These are phyloP conservation scores for Beroe ovata DNA, from an alignment of 37 sponge, comb jelly and placozoan genomes.

Conservation along the genomic window DNA sequence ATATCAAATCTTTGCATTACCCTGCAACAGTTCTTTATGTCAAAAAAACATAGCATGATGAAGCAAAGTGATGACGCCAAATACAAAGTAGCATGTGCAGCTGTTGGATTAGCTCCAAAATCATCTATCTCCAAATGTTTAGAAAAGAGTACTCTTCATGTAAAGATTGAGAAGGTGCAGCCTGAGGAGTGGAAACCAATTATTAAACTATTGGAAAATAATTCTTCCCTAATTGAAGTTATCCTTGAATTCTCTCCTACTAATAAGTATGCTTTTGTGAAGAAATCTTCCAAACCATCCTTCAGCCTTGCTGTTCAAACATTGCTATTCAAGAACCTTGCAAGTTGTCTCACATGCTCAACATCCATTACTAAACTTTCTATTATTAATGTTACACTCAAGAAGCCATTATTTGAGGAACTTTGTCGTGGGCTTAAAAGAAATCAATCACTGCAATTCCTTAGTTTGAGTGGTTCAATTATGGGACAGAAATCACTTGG, in stretches of 20 bases:
- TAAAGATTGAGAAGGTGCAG: constrained; percentile 40
- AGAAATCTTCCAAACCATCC: constrained; percentile 7
- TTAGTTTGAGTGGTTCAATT: constrained; percentile 8
- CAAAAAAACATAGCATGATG: no score
- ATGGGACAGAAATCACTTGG: constrained; percentile 20
- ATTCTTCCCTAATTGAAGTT: constrained; percentile 6
- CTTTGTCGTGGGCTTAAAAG: constrained; percentile 4
- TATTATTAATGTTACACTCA: constrained; percentile 13
- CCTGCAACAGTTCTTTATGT: no score
- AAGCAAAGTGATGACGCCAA: background rate
- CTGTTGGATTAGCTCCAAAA: constrained; percentile 48
- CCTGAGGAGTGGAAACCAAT: constrained; percentile 65
- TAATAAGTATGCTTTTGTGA: background rate
- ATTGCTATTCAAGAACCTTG: background rate
- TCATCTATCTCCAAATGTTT: background rate
- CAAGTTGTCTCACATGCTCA: constrained; percentile 38
- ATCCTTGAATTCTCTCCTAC: background rate
- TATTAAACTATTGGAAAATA: constrained; percentile 32
- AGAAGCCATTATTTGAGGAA: constrained; percentile 8
- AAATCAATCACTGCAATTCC: constrained; percentile 29
- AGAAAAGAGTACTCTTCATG: background rate
- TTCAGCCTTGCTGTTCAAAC: constrained; percentile 31
- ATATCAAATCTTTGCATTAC: no score
- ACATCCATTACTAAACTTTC: constrained; percentile 5
- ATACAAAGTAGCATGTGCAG: constrained; percentile 30